Percentiles rank a stretch among this genome's conserved stretches.
These are phyloP conservation scores for Phalloptychus januarius DNA, from an alignment of 2,797 vertebrate species.

Conservation along the genomic window DNA sequence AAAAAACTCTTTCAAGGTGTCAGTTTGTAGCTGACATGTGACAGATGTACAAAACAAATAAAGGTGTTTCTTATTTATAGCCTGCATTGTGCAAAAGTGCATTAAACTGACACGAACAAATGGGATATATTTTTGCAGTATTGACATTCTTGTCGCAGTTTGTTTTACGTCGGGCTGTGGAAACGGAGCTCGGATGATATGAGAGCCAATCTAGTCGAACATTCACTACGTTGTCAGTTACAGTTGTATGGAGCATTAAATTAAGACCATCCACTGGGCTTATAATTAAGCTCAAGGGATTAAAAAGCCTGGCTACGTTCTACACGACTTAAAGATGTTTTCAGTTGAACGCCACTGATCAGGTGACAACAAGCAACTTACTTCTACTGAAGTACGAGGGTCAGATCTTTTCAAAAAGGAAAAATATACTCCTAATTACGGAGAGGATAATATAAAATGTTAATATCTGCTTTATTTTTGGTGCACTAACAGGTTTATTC, in stretches of 20 bases:
- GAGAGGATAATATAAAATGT: background rate
- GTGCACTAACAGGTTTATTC: background rate
- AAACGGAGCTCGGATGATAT: background rate
- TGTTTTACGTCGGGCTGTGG: too few species aligned
- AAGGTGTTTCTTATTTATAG: conserved; percentile 17
- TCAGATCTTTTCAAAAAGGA: background rate
- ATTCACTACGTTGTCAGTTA: background rate
- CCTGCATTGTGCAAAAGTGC: background rate
- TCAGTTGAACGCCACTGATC: conserved; percentile 28
- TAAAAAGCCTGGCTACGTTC: conserved; percentile 6
- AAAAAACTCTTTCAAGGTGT: conserved; percentile 34
- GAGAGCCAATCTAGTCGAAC: conserved; percentile 1
- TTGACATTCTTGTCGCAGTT: background rate
- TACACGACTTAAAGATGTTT: conserved; percentile 33
- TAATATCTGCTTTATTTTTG: background rate
- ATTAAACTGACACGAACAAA: background rate
- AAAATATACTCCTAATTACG: background rate
- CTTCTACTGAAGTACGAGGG: background rate
- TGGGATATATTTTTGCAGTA: background rate
- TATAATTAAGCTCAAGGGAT: conserved; percentile 14
- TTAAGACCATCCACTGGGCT: conserved; percentile 6
- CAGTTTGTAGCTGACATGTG: conserved; percentile 43
- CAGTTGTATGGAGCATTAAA: conserved; percentile 15
- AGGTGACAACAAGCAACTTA: conserved; percentile 7
- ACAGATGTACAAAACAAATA: conserved; percentile 34